phyloP scores from a whole-genome alignment of 2,888 invertebrate species.

The Tinea trinotella region DNA sequence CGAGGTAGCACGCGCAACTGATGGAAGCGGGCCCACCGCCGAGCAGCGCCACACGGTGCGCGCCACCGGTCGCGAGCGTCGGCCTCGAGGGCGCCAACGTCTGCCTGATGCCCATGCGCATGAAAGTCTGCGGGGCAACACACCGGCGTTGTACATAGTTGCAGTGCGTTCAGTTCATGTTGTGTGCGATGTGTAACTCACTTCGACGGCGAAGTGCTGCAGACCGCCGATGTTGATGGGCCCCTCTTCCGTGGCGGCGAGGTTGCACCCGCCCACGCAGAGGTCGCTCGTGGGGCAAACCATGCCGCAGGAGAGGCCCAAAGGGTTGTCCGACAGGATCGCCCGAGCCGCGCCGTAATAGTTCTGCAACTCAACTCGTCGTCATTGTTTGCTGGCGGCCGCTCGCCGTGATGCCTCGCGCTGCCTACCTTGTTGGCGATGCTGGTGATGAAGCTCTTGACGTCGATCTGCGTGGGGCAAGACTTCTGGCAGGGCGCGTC shows the following conservation, averaged over 20 bases:
- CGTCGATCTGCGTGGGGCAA: slow-evolving; percentile 97
- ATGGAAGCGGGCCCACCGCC: slow-evolving; percentile 98
- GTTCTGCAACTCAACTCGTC: slow-evolving; percentile 74
- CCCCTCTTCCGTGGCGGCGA: slow-evolving; percentile 96
- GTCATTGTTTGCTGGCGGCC: slow-evolving; percentile 22
- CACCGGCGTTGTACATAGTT: not conserved
- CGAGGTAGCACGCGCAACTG: slow-evolving; percentile 96
- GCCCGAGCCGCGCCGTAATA: slow-evolving; percentile 98
- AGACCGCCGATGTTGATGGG: slow-evolving; percentile 98
- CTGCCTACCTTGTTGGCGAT: slow-evolving; percentile 87
- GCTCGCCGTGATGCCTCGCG: too few species aligned
- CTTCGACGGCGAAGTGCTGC: slow-evolving; percentile 97
- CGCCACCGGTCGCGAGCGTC: slow-evolving; percentile 66
- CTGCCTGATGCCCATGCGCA: slow-evolving; percentile 93
- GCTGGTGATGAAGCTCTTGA: slow-evolving; percentile 96
- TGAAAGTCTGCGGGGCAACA: slow-evolving; percentile 87
- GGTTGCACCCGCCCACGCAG: slow-evolving; percentile 97
- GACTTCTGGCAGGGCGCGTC: slow-evolving; percentile 99
- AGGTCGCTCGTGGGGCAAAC: slow-evolving; percentile 99
- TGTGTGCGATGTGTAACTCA: slow-evolving; percentile 33
- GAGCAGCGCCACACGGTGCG: slow-evolving; percentile 85
- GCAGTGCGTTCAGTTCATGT: not conserved
- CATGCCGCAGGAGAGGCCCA: slow-evolving; percentile 97
- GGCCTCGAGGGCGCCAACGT: slow-evolving; percentile 82
- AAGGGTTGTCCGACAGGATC: slow-evolving; percentile 97